These are phyloP conservation scores for Aradus depressus DNA, from an alignment of 2,888 invertebrate genomes.

Conservation along the genomic window DNA sequence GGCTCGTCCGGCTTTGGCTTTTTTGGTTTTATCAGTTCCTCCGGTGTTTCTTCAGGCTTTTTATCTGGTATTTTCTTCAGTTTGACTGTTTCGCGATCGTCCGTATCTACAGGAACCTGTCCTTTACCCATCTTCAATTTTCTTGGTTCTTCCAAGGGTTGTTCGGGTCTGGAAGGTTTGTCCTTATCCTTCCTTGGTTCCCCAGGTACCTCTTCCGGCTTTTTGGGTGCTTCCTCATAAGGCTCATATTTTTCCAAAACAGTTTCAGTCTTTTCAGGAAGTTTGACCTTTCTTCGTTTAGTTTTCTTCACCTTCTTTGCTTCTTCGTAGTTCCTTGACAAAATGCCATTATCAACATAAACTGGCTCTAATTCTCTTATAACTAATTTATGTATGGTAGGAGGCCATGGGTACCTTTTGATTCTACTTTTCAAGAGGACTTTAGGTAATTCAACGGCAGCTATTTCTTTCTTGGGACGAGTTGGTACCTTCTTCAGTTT, in stretches of 20 bases:
- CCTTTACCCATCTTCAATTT: slow-evolving; percentile 43
- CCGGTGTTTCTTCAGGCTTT: slow-evolving; percentile 34
- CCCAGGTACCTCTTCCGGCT: slow-evolving; percentile 23
- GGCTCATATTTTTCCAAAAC: slow-evolving; percentile 31
- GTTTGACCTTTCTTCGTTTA: slow-evolving; percentile 29
- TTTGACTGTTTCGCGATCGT: slow-evolving; percentile 37
- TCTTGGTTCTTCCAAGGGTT: slow-evolving; percentile 39
- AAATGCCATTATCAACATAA: slow-evolving; percentile 32
- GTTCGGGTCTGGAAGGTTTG: slow-evolving; percentile 33
- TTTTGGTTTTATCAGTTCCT: slow-evolving; percentile 32
- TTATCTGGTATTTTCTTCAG: slow-evolving; percentile 46
- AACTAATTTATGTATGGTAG: slow-evolving; percentile 35
- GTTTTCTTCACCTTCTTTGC: slow-evolving; percentile 32
- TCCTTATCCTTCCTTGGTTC: slow-evolving; percentile 37
- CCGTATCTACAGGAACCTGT: slow-evolving; percentile 36
- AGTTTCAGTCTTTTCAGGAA: slow-evolving; percentile 29
- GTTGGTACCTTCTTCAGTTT: slow-evolving; percentile 36
- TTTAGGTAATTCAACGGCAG: slow-evolving; percentile 46
- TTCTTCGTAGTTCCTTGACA: slow-evolving; percentile 34
- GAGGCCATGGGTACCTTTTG: slow-evolving; percentile 38
- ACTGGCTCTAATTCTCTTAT: slow-evolving; percentile 35
- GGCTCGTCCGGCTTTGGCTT: slow-evolving; percentile 32
- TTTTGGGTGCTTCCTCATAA: slow-evolving; percentile 25
- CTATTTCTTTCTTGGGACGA: slow-evolving; percentile 41
- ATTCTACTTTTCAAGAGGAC: slow-evolving; percentile 60